Percentiles rank a stretch among this genome's conserved stretches.
Evolutionary conservation across 2,113 vertebrate genomes (phyloP).

Genomic region (Brienomyrus longianalis): DNA sequence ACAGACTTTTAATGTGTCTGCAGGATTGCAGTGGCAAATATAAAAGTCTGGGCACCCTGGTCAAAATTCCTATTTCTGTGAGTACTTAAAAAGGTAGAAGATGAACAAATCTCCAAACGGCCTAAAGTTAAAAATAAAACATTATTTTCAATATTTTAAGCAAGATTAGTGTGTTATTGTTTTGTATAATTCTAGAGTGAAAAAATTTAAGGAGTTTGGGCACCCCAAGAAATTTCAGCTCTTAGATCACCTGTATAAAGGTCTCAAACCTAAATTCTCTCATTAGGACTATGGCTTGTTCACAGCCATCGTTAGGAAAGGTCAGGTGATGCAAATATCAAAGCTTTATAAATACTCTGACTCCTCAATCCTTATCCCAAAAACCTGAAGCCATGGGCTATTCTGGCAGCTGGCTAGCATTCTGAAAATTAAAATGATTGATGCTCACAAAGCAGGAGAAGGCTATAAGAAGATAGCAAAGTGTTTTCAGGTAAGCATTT

Average conservation of each 20-base stretch:
- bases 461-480: background rate
- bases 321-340: background rate
- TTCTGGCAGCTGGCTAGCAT: background rate
- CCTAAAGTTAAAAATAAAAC: background rate
- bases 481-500: background rate
- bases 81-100: background rate
- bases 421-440: background rate
- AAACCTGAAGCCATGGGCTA: background rate
- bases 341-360: background rate
- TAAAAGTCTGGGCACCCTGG: background rate
- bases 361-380: background rate
- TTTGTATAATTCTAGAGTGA: background rate
- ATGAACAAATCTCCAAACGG: background rate
- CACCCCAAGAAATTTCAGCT: background rate
- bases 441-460: background rate
- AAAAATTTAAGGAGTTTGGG: background rate
- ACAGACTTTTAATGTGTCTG: background rate
- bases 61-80: background rate
- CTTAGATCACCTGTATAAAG: background rate
- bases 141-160: background rate
- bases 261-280: background rate
- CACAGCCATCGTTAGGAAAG: background rate
- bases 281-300: background rate
- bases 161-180: background rate
- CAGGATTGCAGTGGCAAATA: background rate